A percentile compares a stretch with the other conserved stretches of the same genome.
Conservation (phyloP, 2,888 invertebrate species). For the Ophraella communa region DNA sequence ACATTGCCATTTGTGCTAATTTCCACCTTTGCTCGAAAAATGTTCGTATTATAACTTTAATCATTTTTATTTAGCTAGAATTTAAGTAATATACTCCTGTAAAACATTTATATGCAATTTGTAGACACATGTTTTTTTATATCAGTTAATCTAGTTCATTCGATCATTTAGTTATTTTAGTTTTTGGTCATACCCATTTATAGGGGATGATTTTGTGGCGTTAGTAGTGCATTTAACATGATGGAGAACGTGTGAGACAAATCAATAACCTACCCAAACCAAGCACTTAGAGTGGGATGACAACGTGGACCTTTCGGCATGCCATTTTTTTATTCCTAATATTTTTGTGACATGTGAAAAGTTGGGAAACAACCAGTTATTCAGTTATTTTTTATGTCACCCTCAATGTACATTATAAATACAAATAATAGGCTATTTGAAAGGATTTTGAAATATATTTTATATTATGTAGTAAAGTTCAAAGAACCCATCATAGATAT, state of each 20-base stretch:
- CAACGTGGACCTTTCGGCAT: constrained; percentile 43
- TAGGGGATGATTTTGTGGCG: neutral
- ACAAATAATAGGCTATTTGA: no score
- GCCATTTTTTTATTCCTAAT: constrained; percentile 51
- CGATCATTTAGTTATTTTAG: neutral
- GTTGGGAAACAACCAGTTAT: neutral
- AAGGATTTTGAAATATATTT: no score
- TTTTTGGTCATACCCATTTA: neutral
- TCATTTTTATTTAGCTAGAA: neutral
- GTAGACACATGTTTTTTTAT: no score
- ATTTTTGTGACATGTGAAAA: constrained; percentile 50
- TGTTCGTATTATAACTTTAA: neutral
- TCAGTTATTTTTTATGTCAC: neutral
- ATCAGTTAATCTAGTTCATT: no score
- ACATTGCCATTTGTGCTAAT: constrained; percentile 16
- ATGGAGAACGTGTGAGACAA: constrained; percentile 51
- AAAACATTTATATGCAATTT: no score
- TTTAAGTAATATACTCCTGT: neutral
- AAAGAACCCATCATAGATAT: no score
- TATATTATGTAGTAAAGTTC: no score
- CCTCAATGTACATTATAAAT: no score
- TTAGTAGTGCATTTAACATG: constrained; percentile 4
- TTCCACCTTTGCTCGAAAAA: neutral
- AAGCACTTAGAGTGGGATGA: constrained; percentile 44
- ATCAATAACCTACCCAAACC: constrained; percentile 56